A percentile compares a stretch with the other conserved stretches of the same genome.
Conservation (phyloP, 2,888 invertebrate species). For the Acrobasis repandana region DNA sequence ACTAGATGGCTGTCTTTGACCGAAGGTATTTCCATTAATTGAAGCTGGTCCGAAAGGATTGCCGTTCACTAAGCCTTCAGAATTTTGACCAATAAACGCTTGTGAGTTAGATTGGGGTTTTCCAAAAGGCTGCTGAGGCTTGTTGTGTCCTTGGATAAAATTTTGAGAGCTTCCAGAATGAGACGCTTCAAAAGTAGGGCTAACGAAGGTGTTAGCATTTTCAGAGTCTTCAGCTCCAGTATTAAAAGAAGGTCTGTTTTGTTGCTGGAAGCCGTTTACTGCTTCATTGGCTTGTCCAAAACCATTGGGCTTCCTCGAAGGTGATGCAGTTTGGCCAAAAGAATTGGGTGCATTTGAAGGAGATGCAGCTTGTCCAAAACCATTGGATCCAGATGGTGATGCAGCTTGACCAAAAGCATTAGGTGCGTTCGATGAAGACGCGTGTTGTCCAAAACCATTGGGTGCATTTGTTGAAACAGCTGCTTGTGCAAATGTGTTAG, state of each 20-base stretch:
- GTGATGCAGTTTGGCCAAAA: conserved; percentile 9
- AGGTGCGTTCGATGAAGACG: background rate
- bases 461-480: background rate
- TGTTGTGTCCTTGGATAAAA: conserved; percentile 7
- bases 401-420: conserved; percentile 12
- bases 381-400: conserved; percentile 16
- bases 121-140: conserved; percentile 23
- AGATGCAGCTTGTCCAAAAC: conserved; percentile 10
- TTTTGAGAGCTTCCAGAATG: conserved; percentile 4
- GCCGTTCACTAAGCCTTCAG: conserved; percentile 17
- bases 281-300: conserved; percentile 20
- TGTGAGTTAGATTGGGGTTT: conserved; percentile 28
- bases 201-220: conserved; percentile 15
- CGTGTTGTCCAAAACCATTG: conserved; percentile 9
- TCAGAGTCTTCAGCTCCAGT: conserved; percentile 6
- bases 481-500: background rate
- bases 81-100: conserved; percentile 16
- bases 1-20: conserved; percentile 33
- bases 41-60: conserved; percentile 27
- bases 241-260: conserved; percentile 18
- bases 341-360: conserved; percentile 9
- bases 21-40: conserved; percentile 34
- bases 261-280: conserved; percentile 23
- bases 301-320: conserved; percentile 14
- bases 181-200: conserved; percentile 12